Percentiles rank a stretch among this genome's conserved stretches.
phyloP scores from a whole-genome alignment of 2,797 vertebrate genomes.

The Merluccius polli region DNA sequence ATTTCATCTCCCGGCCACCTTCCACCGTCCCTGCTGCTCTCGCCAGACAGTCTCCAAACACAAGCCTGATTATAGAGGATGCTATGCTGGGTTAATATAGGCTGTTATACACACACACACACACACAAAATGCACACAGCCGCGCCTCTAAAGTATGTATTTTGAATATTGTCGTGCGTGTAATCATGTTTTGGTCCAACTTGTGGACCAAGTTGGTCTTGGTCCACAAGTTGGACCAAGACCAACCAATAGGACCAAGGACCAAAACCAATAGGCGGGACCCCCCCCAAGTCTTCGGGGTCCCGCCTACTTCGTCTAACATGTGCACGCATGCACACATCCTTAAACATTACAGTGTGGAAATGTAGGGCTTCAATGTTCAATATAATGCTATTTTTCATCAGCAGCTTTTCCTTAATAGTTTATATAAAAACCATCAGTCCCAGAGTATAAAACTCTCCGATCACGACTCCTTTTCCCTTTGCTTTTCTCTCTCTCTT shows the following conservation, averaged over 20 bases:
- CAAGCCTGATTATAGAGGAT: too few relatives aligned
- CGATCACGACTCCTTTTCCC: neutral
- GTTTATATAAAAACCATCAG: neutral
- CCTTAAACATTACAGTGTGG: neutral
- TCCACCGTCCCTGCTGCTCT: neutral
- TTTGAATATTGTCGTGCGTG: neutral
- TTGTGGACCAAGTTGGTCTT: too few relatives aligned
- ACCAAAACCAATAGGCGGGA: too few relatives aligned
- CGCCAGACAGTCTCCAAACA: neutral
- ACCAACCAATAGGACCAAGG: too few relatives aligned
- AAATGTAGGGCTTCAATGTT: neutral
- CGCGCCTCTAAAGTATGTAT: neutral
- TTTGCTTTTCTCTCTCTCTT: neutral
- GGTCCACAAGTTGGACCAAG: too few relatives aligned
- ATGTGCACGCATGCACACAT: neutral
- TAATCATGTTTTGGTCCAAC: neutral
- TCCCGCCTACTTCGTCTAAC: too few relatives aligned
- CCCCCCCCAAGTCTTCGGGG: too few relatives aligned
- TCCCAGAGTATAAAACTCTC: neutral
- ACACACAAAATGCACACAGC: neutral
- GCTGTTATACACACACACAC: conserved; percentile 4
- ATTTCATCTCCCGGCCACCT: neutral
- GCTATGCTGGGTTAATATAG: neutral
- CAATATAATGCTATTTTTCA: neutral
- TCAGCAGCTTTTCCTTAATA: neutral